These are phyloP conservation scores for Macrotus californicus DNA, from an alignment of 2,113 vertebrate species.

Conservation along the genomic window DNA sequence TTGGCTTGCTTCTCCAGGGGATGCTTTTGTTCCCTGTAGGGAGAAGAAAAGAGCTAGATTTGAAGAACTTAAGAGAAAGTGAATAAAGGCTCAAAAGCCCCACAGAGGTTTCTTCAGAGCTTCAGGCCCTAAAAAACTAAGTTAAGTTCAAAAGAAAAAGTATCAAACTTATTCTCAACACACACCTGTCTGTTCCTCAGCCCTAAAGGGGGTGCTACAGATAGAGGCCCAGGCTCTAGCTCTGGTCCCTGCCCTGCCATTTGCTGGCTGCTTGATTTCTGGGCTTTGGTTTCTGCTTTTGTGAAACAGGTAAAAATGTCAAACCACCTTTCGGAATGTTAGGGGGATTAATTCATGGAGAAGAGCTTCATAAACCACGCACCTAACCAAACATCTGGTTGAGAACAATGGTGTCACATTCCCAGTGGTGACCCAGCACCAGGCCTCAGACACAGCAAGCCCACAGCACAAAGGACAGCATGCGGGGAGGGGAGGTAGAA, in stretches of 20 bases:
- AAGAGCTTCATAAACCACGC: not conserved
- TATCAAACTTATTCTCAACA: not conserved
- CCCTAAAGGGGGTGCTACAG: not conserved
- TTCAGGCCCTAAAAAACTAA: not conserved
- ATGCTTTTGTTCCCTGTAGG: not conserved
- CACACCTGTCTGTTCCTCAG: not conserved
- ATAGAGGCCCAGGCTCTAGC: not conserved
- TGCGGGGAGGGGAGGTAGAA: too few relatives aligned
- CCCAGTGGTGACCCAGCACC: not conserved
- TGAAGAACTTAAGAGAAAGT: slow-evolving; percentile 23
- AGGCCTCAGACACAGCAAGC: not conserved
- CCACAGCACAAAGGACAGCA: not conserved
- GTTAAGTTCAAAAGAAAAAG: not conserved
- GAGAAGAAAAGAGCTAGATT: not conserved
- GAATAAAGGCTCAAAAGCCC: not conserved
- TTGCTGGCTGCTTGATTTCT: not conserved
- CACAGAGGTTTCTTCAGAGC: not conserved
- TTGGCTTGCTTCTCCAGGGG: not conserved
- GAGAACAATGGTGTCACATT: not conserved
- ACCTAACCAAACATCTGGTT: not conserved
- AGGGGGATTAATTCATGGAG: not conserved
- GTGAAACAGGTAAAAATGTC: not conserved
- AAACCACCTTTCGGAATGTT: not conserved
- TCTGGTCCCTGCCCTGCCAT: not conserved
- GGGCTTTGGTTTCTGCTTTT: not conserved